Conservation (phyloP, 2,888 invertebrate species). For the Pyrochroa serraticornis region DNA sequence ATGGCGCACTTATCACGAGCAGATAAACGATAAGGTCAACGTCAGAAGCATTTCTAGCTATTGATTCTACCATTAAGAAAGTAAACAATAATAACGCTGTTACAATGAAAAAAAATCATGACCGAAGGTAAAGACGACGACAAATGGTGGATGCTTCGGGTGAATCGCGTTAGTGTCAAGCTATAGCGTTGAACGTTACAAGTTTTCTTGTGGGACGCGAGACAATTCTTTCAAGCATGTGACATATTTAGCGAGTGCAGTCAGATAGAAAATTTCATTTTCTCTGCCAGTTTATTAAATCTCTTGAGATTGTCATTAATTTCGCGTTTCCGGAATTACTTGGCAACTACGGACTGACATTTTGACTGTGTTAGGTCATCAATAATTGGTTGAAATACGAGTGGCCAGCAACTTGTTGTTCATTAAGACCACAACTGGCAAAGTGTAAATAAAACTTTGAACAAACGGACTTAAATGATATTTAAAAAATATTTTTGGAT, state of each 20-base stretch:
- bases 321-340: slow-evolving; percentile 30
- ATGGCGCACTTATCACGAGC: no score
- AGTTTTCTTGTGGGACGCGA: no score
- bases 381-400: no score
- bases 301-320: slow-evolving; percentile 31
- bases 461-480: no score
- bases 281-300: slow-evolving; percentile 31
- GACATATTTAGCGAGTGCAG: no score
- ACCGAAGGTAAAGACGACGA: slow-evolving; percentile 1
- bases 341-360: slow-evolving; percentile 25
- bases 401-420: slow-evolving; percentile 9
- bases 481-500: no score
- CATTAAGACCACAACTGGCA: background rate
- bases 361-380: background rate
- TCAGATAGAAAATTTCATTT: slow-evolving; percentile 9
- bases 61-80: background rate
- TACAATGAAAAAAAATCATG: slow-evolving; percentile 6
- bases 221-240: no score
- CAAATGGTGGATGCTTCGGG: slow-evolving; percentile 21
- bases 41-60: background rate
- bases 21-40: no score
- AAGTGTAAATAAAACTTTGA: no score
- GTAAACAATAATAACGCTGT: background rate
- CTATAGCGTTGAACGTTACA: no score
- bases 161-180: background rate